phyloP scores from a whole-genome alignment of 2,888 invertebrate genomes.

The Eueremaeus valkanovi region DNA sequence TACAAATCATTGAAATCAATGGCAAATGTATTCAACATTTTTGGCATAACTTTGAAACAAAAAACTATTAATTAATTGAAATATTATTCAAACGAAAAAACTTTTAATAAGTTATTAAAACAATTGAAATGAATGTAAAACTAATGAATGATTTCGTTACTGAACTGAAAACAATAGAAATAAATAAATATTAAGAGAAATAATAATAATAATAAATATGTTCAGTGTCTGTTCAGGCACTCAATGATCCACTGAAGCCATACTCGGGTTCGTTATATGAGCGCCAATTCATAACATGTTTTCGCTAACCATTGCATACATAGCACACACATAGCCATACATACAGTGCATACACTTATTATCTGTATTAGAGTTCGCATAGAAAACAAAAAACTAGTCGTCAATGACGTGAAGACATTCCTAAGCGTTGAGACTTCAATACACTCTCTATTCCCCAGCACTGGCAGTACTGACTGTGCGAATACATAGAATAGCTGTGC shows the following conservation, averaged over 20 bases:
- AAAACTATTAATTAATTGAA: not conserved
- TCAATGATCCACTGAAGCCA: not conserved
- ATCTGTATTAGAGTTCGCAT: too few species aligned
- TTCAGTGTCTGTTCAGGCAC: not conserved
- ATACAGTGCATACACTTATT: not conserved
- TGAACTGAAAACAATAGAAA: not conserved
- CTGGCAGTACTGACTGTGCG: not conserved
- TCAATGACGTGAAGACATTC: constrained; percentile 1
- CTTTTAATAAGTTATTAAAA: not conserved
- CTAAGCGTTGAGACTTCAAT: not conserved
- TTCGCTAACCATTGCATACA: too few species aligned
- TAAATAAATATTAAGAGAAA: not conserved
- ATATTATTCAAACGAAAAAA: too few species aligned
- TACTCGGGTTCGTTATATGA: not conserved
- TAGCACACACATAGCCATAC: too few species aligned
- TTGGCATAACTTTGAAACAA: not conserved
- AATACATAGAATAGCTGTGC: not conserved
- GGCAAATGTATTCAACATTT: not conserved
- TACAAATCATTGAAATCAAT: not conserved
- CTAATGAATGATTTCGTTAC: not conserved
- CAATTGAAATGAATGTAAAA: not conserved
- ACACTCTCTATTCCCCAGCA: not conserved
- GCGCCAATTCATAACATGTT: not conserved
- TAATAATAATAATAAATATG: not conserved
- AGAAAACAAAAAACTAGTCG: too few species aligned